Percentiles rank a stretch among this genome's conserved stretches.
Conservation (phyloP, 2,888 invertebrate genomes). For the Drosophila neotestacea region DNA sequence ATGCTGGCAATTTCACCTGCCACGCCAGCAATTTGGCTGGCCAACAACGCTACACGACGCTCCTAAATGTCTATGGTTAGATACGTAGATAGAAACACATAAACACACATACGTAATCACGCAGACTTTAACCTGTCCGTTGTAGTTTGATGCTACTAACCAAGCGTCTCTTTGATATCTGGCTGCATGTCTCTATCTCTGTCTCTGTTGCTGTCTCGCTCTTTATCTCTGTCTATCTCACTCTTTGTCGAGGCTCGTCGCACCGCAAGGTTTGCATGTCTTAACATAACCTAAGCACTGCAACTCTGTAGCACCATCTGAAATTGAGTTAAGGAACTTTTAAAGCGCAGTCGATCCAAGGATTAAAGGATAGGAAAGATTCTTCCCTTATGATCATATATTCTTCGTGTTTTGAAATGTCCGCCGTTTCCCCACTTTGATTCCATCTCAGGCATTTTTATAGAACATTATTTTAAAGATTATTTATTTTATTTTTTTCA, state of each 20-base stretch:
- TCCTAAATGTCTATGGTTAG: conserved; percentile 91
- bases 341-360: background rate
- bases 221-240: conserved; percentile 15
- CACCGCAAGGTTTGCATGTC: conserved; percentile 60
- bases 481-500: conserved; percentile 35
- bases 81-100: conserved; percentile 23
- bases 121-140: conserved; percentile 16
- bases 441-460: background rate
- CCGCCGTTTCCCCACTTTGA: background rate
- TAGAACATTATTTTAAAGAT: background rate
- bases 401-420: background rate
- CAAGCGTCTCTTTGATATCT: conserved; percentile 32
- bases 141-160: conserved; percentile 71
- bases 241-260: conserved; percentile 27
- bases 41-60: conserved; percentile 88
- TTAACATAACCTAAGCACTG: conserved; percentile 39
- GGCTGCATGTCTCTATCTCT: conserved; percentile 56
- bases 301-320: conserved; percentile 3
- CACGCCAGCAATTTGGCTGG: conserved; percentile 91
- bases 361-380: background rate
- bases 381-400: background rate
- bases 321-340: background rate
- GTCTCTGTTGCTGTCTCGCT: conserved; percentile 2
- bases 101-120: conserved; percentile 1
- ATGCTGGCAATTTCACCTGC: conserved; percentile 92